A percentile compares a stretch with the other conserved stretches of the same genome.
These are phyloP conservation scores for Cephalotes varians DNA, from an alignment of 2,888 invertebrate species.

Conservation along the genomic window DNA sequence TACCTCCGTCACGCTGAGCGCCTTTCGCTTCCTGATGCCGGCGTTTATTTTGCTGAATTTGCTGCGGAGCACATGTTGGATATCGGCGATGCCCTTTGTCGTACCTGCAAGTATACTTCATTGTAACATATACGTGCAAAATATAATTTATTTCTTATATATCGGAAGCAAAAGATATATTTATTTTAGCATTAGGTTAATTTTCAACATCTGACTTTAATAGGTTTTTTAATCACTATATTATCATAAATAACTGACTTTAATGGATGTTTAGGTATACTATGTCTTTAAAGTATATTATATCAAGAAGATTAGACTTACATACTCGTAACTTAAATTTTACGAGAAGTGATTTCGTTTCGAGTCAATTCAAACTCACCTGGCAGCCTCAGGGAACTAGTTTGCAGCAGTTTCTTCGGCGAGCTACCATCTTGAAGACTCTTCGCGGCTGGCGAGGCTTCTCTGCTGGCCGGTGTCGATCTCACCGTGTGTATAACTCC, in stretches of 20 bases:
- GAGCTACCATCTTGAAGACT: slow-evolving; percentile 80
- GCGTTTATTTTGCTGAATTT: slow-evolving; percentile 91
- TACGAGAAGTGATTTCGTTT: not conserved
- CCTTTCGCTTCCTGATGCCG: slow-evolving; percentile 89
- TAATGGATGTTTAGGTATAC: not conserved
- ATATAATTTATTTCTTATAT: too few species aligned
- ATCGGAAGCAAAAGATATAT: not conserved
- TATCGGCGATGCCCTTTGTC: slow-evolving; percentile 89
- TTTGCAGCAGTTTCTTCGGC: slow-evolving; percentile 82
- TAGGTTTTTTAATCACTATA: not conserved
- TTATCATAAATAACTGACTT: not conserved
- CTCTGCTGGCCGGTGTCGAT: slow-evolving; percentile 83
- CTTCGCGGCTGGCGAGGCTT: slow-evolving; percentile 83
- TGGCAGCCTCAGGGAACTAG: slow-evolving; percentile 86
- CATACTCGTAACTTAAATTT: not conserved
- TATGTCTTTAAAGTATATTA: not conserved
- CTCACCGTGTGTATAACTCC: slow-evolving; percentile 79
- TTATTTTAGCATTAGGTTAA: not conserved
- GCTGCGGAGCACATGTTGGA: slow-evolving; percentile 87
- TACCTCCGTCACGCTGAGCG: slow-evolving; percentile 90
- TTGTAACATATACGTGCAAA: not conserved
- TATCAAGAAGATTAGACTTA: not conserved
- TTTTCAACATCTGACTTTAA: not conserved
- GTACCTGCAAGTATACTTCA: slow-evolving; percentile 75
- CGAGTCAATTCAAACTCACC: slow-evolving; percentile 72